Evolutionary conservation across 1,140 invertebrate genomes (phyloP), one percentile per base, ranked within the genome.

Genomic region (Andricus grossulariae): DNA sequence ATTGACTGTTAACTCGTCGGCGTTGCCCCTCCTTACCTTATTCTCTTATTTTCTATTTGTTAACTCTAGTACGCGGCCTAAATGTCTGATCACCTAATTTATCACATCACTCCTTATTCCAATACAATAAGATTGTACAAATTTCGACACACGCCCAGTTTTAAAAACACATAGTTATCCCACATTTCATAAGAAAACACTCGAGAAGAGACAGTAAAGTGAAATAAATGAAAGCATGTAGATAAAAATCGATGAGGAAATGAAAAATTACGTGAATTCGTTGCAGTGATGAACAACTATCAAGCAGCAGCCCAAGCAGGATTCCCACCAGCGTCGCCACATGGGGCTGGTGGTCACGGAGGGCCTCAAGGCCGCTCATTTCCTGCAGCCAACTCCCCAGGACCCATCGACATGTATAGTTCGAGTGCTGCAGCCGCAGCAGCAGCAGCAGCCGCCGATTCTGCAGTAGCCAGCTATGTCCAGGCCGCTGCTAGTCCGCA

Each of bases 281-380:
- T 93, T 93, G 72, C 95, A 97, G 97, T 98, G 92, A 97, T 98
- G 95, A 98, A 97, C 93, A 98, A 97, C 93, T 97, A 98, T 92
- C 96, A 96, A 90, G 95, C 95, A 66, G 95, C 95, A 81, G 95
- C 95, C 55, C 95, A 94, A 81, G 95, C 94, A 72, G 94, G 96
- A 94, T 82, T 91, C 81, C 94, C 94, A 76, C 94, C 94, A 60
- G 93, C 94, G 52, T 95, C 94, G 76, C 94, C 94, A 52, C 93
- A 94, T 83, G 92, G 91, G 18, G 92, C 91, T 73, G 88, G 89
- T 75, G 90, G 85, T 91, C 94, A 86, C 91, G 94, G 90, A 91
- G 94, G 92, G 92, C 93, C 84, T 93, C 96, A 84, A 94, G 95
- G 84, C 92, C 93, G 87, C 92, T 96, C 88, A n/a, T 97, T 97